phyloP scores from a whole-genome alignment of 2,888 invertebrate genomes.

The Ophioninae sp. region DNA sequence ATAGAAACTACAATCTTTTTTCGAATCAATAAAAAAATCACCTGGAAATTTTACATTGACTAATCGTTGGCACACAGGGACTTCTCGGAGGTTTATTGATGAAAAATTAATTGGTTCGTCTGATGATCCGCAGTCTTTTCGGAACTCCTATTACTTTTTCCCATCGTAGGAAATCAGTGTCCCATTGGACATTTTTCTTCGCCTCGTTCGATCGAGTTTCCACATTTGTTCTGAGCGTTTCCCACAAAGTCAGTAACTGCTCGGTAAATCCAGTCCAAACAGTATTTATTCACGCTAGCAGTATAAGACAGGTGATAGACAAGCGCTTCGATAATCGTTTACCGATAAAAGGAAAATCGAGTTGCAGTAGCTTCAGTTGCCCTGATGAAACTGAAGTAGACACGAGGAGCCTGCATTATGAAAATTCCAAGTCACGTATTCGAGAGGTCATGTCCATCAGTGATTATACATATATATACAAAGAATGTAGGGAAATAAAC shows the following conservation, averaged over 20 bases:
- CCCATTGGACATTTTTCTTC: neutral
- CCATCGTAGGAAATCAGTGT: conserved; percentile 3
- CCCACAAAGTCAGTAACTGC: neutral
- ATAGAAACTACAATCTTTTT: neutral
- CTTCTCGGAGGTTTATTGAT: neutral
- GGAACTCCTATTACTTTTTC: conserved; percentile 6
- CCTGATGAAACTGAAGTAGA: conserved; percentile 7
- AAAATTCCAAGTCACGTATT: conserved; percentile 57
- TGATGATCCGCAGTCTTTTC: conserved; percentile 39
- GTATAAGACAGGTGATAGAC: conserved; percentile 13
- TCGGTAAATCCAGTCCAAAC: conserved; percentile 2
- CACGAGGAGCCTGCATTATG: conserved; percentile 42
- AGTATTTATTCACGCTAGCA: conserved; percentile 30
- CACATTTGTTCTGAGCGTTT: conserved; percentile 18
- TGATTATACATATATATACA: neutral
- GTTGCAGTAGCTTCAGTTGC: conserved; percentile 18
- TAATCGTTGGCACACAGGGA: no score
- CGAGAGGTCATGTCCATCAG: conserved; percentile 13
- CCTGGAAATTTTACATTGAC: neutral
- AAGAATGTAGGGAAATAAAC: neutral
- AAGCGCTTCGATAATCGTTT: conserved; percentile 46
- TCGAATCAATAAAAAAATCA: conserved; percentile 14
- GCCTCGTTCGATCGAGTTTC: conserved; percentile 28
- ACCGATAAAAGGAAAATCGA: conserved; percentile 48
- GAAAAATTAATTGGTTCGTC: neutral